Percentiles rank a stretch among this genome's conserved stretches.
Conservation (phyloP, 2,797 vertebrate species). For the Anabacerthia variegaticeps region DNA sequence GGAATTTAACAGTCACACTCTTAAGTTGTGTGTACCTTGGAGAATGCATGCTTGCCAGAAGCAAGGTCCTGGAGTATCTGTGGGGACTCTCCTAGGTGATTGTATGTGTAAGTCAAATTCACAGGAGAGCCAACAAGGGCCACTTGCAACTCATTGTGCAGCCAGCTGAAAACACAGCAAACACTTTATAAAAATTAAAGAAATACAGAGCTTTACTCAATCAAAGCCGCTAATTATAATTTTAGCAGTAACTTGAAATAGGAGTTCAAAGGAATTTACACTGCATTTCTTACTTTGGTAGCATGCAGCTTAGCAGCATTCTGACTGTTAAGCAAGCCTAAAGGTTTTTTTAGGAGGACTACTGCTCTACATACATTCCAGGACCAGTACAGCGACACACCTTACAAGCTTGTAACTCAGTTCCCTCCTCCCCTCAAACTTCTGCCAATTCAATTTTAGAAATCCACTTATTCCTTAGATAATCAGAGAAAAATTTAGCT, state of each 20-base stretch:
- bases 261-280: neutral
- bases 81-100: constrained; percentile 92
- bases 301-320: neutral
- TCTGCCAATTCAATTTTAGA: neutral
- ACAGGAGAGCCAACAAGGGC: constrained; percentile 89
- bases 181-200: neutral
- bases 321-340: neutral
- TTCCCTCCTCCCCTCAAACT: neutral
- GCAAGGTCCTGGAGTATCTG: constrained; percentile 88
- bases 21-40: constrained; percentile 77
- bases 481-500: neutral
- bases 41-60: constrained; percentile 88
- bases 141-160: constrained; percentile 94
- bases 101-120: constrained; percentile 90
- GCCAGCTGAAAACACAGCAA: constrained; percentile 85
- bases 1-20: neutral
- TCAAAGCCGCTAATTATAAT: neutral
- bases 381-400: neutral
- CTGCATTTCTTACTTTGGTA: neutral
- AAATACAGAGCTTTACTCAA: neutral
- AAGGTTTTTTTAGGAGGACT: neutral
- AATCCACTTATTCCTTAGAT: neutral
- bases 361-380: neutral
- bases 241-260: neutral
- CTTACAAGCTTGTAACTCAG: neutral